Conservation (phyloP, 2,797 vertebrate genomes). For the Periophthalmus magnuspinnatus region DNA sequence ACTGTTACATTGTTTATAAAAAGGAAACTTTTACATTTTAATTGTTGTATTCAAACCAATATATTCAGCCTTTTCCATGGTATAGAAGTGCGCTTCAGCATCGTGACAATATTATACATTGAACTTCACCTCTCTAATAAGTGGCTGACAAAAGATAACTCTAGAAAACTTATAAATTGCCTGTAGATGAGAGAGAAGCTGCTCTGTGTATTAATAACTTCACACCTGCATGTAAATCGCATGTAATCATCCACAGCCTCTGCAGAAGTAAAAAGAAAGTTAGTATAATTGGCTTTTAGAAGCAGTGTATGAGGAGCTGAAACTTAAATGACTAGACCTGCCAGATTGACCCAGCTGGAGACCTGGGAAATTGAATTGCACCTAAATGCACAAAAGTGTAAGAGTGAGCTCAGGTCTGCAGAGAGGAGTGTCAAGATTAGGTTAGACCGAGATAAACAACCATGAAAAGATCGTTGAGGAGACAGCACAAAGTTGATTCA, state of each 20-base stretch:
- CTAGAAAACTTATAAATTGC: too few species aligned
- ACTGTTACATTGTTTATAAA: too few species aligned
- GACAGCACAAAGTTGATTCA: not conserved
- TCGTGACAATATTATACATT: too few species aligned
- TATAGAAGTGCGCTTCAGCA: too few species aligned
- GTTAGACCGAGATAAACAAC: not conserved
- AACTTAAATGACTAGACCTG: conserved; percentile 6
- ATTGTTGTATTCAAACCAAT: too few species aligned
- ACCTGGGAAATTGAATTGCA: conserved; percentile 3
- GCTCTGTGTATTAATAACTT: not conserved
- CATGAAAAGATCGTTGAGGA: not conserved
- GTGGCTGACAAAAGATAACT: too few species aligned
- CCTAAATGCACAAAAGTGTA: not conserved
- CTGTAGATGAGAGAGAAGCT: too few species aligned
- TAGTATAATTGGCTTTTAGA: conserved; percentile 54
- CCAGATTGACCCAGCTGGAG: conserved; percentile 9
- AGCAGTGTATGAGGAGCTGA: conserved; percentile 26
- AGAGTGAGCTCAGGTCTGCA: not conserved
- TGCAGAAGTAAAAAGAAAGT: conserved; percentile 37
- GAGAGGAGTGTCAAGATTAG: not conserved
- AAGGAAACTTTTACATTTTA: too few species aligned
- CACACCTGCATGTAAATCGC: conserved; percentile 41
- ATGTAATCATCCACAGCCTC: conserved; percentile 44
- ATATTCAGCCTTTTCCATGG: too few species aligned
- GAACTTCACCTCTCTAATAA: too few species aligned